phyloP scores from a whole-genome alignment of 2,113 vertebrate genomes.

The Emydura subglobosa region DNA sequence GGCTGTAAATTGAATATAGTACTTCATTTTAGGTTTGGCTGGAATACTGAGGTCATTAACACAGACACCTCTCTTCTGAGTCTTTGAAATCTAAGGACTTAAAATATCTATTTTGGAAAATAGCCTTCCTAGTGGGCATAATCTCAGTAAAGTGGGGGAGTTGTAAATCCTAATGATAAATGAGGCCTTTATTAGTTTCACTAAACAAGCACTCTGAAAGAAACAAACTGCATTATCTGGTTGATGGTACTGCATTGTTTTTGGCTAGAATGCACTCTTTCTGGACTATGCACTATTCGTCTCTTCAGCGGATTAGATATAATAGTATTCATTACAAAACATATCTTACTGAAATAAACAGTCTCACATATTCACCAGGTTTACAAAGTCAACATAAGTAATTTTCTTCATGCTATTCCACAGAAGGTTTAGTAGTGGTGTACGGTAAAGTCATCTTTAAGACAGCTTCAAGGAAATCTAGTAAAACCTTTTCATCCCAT shows the following conservation, averaged over 20 bases:
- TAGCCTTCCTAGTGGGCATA: neutral
- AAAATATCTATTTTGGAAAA: neutral
- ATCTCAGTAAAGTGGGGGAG: neutral
- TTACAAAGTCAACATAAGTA: neutral
- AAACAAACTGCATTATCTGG: neutral
- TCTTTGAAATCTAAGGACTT: neutral
- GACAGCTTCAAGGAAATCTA: neutral
- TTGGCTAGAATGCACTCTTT: neutral
- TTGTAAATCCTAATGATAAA: neutral
- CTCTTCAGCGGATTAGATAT: neutral
- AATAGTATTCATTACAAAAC: neutral
- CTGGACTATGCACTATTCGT: neutral
- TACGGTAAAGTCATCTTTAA: neutral
- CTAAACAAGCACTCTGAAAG: neutral
- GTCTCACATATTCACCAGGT: neutral
- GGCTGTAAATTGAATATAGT: neutral
- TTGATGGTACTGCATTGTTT: neutral
- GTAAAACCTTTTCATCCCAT: neutral
- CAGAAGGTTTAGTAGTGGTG: neutral
- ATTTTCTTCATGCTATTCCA: slow-evolving; percentile 18
- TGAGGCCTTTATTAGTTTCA: neutral
- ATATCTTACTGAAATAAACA: neutral
- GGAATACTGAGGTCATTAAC: neutral
- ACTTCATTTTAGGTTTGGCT: neutral
- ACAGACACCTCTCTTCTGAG: neutral